These are phyloP conservation scores for Lampris incognitus DNA, from an alignment of 2,113 vertebrate species.

Conservation along the genomic window DNA sequence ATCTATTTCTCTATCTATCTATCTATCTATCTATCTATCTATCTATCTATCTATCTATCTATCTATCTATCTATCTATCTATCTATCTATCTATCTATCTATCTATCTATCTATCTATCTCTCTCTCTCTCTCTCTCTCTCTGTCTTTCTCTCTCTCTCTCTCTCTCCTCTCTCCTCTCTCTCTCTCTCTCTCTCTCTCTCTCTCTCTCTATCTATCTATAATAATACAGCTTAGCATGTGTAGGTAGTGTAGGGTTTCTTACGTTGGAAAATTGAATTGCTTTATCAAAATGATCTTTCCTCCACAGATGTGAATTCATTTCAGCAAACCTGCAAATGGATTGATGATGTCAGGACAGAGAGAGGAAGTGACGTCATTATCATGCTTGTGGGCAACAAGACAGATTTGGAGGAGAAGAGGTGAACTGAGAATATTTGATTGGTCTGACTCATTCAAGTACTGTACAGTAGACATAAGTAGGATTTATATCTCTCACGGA, in stretches of 20 bases:
- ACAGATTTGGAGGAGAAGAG: slow-evolving; percentile 85
- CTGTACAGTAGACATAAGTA: neutral
- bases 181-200: too few species aligned
- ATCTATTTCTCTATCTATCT: neutral
- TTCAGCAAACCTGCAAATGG: slow-evolving; percentile 95
- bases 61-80: neutral
- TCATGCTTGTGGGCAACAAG: slow-evolving; percentile 86
- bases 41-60: slow-evolving; percentile 1
- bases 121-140: too few species aligned
- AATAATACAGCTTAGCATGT: too few species aligned
- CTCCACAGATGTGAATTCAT: slow-evolving; percentile 90
- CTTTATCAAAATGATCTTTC: slow-evolving; percentile 20
- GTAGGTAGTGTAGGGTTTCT: too few species aligned
- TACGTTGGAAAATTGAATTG: too few species aligned
- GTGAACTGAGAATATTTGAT: slow-evolving; percentile 37
- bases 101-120: neutral
- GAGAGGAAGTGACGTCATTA: slow-evolving; percentile 85
- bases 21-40: neutral
- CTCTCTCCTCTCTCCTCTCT: too few species aligned
- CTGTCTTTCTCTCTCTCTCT: too few species aligned
- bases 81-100: neutral
- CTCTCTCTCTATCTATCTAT: too few species aligned
- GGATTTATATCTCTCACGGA: too few species aligned
- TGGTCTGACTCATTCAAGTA: neutral
- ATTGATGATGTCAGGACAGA: slow-evolving; percentile 90